These are phyloP conservation scores for Eubucco bourcierii DNA, from an alignment of 2,113 vertebrate species.

Conservation along the genomic window DNA sequence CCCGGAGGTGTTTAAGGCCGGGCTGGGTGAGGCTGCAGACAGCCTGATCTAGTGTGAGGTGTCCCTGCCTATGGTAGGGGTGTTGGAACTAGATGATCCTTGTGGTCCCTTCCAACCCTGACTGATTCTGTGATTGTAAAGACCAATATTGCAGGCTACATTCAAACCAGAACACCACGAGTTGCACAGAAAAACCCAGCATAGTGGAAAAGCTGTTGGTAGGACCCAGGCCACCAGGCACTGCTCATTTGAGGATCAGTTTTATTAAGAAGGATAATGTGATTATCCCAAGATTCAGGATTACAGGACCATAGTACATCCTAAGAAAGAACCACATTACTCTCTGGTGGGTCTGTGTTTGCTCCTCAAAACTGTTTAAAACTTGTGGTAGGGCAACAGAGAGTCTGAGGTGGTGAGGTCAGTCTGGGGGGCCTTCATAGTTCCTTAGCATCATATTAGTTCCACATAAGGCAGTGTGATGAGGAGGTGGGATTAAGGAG, in stretches of 20 bases:
- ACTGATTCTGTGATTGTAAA: background rate
- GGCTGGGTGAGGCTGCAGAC: too few species aligned
- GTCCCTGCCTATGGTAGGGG: too few species aligned
- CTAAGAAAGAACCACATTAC: too few species aligned
- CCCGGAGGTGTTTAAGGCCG: too few species aligned
- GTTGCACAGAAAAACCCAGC: background rate
- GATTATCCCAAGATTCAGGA: background rate
- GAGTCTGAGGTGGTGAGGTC: background rate
- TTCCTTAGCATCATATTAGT: background rate
- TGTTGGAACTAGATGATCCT: too few species aligned
- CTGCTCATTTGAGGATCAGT: background rate
- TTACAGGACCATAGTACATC: background rate
- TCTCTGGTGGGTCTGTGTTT: background rate
- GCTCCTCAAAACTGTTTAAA: background rate
- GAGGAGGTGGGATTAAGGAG: background rate
- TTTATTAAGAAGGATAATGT: background rate
- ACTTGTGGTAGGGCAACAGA: background rate
- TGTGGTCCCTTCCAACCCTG: too few species aligned
- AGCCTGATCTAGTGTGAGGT: too few species aligned
- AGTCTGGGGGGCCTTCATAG: background rate
- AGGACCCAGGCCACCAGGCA: background rate
- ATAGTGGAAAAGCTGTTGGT: rapidly evolving
- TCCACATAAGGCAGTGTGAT: background rate
- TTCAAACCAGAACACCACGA: background rate
- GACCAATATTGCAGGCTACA: background rate